phyloP scores from a whole-genome alignment of 2,113 vertebrate species.

The Calidris pugnax region DNA sequence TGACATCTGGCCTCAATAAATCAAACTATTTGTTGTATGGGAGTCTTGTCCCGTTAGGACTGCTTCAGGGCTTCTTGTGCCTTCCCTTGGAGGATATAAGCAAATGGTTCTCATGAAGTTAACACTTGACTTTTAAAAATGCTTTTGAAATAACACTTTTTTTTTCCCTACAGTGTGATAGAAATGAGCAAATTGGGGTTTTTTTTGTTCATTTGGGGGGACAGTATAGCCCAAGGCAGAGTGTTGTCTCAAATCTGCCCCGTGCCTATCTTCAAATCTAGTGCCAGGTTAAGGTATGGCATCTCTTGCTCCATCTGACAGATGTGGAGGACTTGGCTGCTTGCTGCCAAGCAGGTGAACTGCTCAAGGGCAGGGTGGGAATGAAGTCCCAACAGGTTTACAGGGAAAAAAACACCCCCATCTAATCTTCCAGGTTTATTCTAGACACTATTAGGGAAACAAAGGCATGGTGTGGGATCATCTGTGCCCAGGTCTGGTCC shows the following conservation, averaged over 20 bases:
- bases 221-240: not conserved
- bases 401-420: not conserved
- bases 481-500: not conserved
- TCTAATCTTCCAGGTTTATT: not conserved
- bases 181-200: not conserved
- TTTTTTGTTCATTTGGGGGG: accelerated
- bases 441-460: not conserved
- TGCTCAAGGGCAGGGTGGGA: not conserved
- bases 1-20: not conserved
- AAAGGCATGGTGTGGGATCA: not conserved
- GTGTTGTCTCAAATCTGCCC: not conserved
- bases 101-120: not conserved
- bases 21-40: not conserved
- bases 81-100: not conserved
- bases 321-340: not conserved
- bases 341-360: not conserved
- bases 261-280: not conserved
- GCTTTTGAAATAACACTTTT: not conserved
- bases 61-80: not conserved
- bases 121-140: not conserved
- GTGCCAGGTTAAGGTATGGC: not conserved
- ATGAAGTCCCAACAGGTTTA: not conserved
- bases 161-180: not conserved
- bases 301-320: not conserved
- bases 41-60: not conserved